A percentile compares a stretch with the other conserved stretches of the same genome.
Evolutionary conservation across 1,140 invertebrate species (phyloP).

Genomic region (Bombus waltoni): DNA sequence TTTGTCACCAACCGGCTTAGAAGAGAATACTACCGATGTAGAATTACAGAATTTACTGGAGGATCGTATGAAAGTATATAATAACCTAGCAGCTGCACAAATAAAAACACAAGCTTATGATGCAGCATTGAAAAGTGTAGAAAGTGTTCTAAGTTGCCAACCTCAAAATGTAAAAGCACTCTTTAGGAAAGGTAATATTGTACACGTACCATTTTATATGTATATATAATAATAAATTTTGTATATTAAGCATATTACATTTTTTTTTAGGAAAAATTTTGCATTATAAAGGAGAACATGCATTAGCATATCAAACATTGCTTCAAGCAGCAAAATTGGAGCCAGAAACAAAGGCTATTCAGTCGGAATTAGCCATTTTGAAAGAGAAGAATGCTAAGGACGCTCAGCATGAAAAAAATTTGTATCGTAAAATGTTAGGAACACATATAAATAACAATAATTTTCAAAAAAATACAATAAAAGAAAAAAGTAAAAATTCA

Average conservation of each 20-base stretch:
- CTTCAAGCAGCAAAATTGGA: constrained; percentile 85
- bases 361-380: constrained; percentile 85
- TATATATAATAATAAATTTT: constrained; percentile 38
- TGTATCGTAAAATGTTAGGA: constrained; percentile 88
- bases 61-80: constrained; percentile 91
- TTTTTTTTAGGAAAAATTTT: constrained; percentile 84
- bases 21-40: constrained; percentile 79
- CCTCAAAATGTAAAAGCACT: constrained; percentile 95
- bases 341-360: constrained; percentile 84
- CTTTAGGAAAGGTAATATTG: constrained; percentile 90
- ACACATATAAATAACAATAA: constrained; percentile 59
- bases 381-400: constrained; percentile 84
- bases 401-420: constrained; percentile 83
- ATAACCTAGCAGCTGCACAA: constrained; percentile 95
- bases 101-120: constrained; percentile 93
- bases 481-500: constrained; percentile 53
- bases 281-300: constrained; percentile 84
- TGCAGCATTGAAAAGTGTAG: constrained; percentile 90
- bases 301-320: constrained; percentile 84
- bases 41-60: constrained; percentile 87
- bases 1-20: constrained; percentile 85
- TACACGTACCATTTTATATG: constrained; percentile 1
- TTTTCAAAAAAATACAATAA: constrained; percentile 54
- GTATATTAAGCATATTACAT: constrained; percentile 6
- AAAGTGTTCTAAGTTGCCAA: constrained; percentile 91